These are phyloP conservation scores for Ethmia dodecea DNA, from an alignment of 2,888 invertebrate genomes.

Conservation along the genomic window DNA sequence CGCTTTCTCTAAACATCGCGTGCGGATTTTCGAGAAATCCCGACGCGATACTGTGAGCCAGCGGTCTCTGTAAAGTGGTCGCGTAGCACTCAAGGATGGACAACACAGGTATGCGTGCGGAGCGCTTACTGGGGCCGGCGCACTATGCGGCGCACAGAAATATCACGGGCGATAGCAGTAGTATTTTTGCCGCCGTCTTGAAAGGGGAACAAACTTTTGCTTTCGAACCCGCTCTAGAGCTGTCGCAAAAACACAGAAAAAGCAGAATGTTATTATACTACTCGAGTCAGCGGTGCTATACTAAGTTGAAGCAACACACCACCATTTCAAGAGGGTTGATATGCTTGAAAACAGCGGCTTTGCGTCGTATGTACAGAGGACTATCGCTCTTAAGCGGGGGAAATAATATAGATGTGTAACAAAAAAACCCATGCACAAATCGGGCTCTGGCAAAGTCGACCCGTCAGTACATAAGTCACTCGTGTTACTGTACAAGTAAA, in stretches of 20 bases:
- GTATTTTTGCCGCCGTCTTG: constrained; percentile 86
- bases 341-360: constrained; percentile 50
- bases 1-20: neutral
- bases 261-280: constrained; percentile 49
- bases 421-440: constrained; percentile 66
- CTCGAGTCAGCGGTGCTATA: constrained; percentile 34
- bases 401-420: constrained; percentile 23
- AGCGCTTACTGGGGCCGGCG: constrained; percentile 60
- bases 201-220: constrained; percentile 84
- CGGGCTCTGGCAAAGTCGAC: constrained; percentile 52
- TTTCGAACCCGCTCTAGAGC: constrained; percentile 79
- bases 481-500: constrained; percentile 39
- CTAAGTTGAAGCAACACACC: constrained; percentile 43
- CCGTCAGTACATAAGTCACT: constrained; percentile 33
- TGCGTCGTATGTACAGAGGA: constrained; percentile 31
- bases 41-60: neutral
- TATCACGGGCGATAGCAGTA: constrained; percentile 86
- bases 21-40: neutral
- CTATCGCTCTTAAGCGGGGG: constrained; percentile 40
- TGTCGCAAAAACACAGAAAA: constrained; percentile 73
- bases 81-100: constrained; percentile 23
- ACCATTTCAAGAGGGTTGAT: constrained; percentile 78
- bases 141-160: constrained; percentile 85
- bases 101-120: constrained; percentile 62
- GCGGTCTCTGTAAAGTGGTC: neutral